These are phyloP conservation scores for Molorchus minor DNA, from an alignment of 2,888 invertebrate species.

Conservation along the genomic window DNA sequence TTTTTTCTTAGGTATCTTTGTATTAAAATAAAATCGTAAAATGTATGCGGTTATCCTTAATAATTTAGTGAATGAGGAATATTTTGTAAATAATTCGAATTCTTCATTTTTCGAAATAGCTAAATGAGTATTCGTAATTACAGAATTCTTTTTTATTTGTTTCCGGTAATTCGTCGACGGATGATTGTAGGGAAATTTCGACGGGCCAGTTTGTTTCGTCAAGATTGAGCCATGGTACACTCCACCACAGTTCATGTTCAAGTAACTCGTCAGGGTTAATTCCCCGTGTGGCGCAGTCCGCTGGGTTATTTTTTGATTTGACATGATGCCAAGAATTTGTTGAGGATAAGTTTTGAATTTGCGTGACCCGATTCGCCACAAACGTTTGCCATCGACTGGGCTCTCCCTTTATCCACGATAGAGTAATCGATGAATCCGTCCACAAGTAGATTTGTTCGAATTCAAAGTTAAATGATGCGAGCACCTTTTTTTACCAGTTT, in stretches of 20 bases:
- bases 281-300: conserved; percentile 44
- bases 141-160: not conserved
- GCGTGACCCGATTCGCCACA: conserved; percentile 42
- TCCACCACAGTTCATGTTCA: conserved; percentile 20
- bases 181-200: not conserved
- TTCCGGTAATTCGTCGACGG: not conserved
- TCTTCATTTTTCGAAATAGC: too few relatives aligned
- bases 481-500: conserved; percentile 27
- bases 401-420: conserved; percentile 40
- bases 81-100: conserved; percentile 3
- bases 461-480: conserved; percentile 19
- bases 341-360: conserved; percentile 35
- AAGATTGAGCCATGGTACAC: conserved; percentile 9
- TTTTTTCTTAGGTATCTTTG: not conserved
- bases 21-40: conserved; percentile 8
- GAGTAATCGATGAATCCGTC: conserved; percentile 45
- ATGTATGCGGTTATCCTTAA: not conserved
- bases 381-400: conserved; percentile 44
- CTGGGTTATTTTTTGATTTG: conserved; percentile 39
- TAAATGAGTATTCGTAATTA: not conserved
- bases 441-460: conserved; percentile 35
- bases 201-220: not conserved
- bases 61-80: conserved; percentile 15
- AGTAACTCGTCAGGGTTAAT: conserved; percentile 16
- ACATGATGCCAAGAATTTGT: conserved; percentile 44